phyloP scores from a whole-genome alignment of 2,113 vertebrate species.

The Turdus rufiventris region DNA sequence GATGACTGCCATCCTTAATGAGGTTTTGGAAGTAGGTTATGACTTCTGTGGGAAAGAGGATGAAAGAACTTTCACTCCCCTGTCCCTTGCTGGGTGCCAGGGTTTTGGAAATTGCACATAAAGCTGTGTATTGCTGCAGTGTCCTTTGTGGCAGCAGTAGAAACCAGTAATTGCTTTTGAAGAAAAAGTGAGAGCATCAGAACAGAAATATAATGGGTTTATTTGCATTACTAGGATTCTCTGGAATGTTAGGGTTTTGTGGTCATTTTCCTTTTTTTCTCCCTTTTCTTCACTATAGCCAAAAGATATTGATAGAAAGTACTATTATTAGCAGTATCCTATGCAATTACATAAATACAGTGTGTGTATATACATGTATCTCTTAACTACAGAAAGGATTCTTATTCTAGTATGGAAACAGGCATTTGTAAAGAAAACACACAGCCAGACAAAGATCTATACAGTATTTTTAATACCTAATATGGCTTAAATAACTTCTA shows the following conservation, averaged over 20 bases:
- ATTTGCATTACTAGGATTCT: background rate
- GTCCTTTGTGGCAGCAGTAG: background rate
- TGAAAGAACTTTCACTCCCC: background rate
- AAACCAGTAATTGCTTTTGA: background rate
- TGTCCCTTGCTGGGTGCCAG: background rate
- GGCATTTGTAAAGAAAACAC: background rate
- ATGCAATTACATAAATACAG: background rate
- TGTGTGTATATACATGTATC: rapidly evolving
- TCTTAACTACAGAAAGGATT: background rate
- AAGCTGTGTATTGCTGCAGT: background rate
- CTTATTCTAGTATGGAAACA: background rate
- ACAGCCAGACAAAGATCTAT: background rate
- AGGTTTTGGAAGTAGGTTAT: background rate
- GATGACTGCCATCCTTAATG: background rate
- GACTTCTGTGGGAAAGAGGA: background rate
- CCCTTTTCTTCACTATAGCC: background rate
- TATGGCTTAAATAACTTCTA: constrained; percentile 11
- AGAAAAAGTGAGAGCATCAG: background rate
- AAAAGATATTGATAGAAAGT: background rate
- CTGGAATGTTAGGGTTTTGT: background rate
- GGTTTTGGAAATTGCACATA: background rate
- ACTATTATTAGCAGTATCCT: background rate
- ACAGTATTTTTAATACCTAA: background rate
- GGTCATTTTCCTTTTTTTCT: rapidly evolving
- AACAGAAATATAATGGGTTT: background rate